phyloP scores from a whole-genome alignment of 2,888 invertebrate species.

The Ceratothoa steindachneri region DNA sequence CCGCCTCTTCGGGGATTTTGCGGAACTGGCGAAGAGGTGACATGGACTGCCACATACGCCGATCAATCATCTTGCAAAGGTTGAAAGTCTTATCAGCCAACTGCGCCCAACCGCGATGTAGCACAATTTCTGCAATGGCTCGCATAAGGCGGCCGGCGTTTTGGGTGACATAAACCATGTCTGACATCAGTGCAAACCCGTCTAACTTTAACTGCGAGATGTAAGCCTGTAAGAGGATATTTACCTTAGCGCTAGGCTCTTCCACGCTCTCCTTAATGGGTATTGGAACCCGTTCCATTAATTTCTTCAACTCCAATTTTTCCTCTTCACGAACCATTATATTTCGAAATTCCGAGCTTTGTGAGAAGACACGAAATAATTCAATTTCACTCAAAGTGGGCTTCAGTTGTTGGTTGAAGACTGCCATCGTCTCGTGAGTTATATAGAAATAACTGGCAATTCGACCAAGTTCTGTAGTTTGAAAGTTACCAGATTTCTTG shows the following conservation, averaged over 20 bases:
- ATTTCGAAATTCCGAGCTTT: slow-evolving; percentile 93
- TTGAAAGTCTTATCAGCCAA: slow-evolving; percentile 91
- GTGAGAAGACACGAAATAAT: slow-evolving; percentile 92
- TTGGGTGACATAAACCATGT: slow-evolving; percentile 99
- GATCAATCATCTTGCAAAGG: slow-evolving; percentile 97
- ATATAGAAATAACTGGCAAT: slow-evolving; percentile 99
- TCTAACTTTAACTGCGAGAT: slow-evolving; percentile 97
- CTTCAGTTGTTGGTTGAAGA: slow-evolving; percentile 92
- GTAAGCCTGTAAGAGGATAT: slow-evolving; percentile 92
- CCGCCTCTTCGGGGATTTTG: slow-evolving; percentile 94
- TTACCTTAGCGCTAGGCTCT: slow-evolving; percentile 93
- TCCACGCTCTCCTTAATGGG: slow-evolving; percentile 98
- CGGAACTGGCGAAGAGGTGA: slow-evolving; percentile 93
- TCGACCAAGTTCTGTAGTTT: slow-evolving; percentile 62
- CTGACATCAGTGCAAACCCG: slow-evolving; percentile 96
- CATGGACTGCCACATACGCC: slow-evolving; percentile 99
- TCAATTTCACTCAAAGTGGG: slow-evolving; percentile 97
- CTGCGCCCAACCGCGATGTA: slow-evolving; percentile 91
- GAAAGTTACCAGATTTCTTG: slow-evolving; percentile 80
- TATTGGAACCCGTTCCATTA: slow-evolving; percentile 93
- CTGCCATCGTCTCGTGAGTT: slow-evolving; percentile 92
- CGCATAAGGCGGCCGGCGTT: slow-evolving; percentile 90
- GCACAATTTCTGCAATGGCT: slow-evolving; percentile 95
- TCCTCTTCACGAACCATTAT: slow-evolving; percentile 93
- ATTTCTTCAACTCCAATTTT: slow-evolving; percentile 89